phyloP scores from a whole-genome alignment of 2,797 vertebrate species.

The Ara ararauna region DNA sequence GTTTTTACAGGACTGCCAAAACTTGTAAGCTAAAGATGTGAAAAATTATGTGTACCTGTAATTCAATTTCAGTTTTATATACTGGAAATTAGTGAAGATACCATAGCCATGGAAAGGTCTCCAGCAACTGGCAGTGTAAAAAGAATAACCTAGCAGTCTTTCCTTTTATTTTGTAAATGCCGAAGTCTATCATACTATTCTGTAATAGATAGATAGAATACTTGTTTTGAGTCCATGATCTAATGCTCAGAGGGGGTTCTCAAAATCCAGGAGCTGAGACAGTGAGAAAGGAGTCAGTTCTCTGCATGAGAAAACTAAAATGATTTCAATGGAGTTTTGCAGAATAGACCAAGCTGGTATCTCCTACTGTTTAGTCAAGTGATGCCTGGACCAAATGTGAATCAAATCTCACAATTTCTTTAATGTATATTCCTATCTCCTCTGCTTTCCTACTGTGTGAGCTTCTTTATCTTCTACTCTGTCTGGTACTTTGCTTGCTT shows the following conservation, averaged over 20 bases:
- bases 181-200: not conserved
- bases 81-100: conserved; percentile 44
- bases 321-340: not conserved
- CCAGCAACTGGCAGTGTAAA: not conserved
- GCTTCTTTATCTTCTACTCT: conserved; percentile 5
- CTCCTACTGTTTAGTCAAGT: not conserved
- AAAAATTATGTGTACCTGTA: conserved; percentile 18
- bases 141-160: not conserved
- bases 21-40: conserved; percentile 38
- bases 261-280: not conserved
- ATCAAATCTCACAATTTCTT: conserved; percentile 22
- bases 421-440: not conserved
- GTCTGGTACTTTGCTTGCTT: conserved; percentile 18
- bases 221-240: not conserved
- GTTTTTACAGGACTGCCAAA: not conserved
- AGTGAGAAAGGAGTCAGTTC: not conserved
- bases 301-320: not conserved
- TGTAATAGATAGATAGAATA: not conserved
- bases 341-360: not conserved
- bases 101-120: not conserved
- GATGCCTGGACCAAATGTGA: not conserved
- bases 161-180: not conserved
- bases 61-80: conserved; percentile 42
- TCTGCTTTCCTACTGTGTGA: not conserved
- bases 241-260: not conserved